Conservation (phyloP, 1,140 invertebrate genomes). For the Drosophila santomea region DNA sequence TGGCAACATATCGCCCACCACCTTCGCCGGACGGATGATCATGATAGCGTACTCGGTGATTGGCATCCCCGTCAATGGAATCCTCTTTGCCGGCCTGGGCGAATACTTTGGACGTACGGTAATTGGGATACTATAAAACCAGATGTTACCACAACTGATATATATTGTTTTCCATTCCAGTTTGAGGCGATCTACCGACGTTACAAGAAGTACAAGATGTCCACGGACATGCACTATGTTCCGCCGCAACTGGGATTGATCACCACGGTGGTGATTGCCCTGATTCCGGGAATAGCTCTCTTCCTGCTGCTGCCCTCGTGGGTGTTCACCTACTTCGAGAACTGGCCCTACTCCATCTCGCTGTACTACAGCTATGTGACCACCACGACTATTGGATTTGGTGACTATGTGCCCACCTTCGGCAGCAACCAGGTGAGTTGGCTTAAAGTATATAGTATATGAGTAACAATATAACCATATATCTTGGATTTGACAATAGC, state of each 20-base stretch:
- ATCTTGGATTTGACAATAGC: slow-evolving; percentile 26
- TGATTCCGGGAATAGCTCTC: slow-evolving; percentile 93
- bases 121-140: slow-evolving; percentile 47
- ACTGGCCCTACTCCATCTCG: slow-evolving; percentile 94
- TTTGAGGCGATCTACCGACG: slow-evolving; percentile 90
- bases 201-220: slow-evolving; percentile 90
- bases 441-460: background rate
- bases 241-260: slow-evolving; percentile 89
- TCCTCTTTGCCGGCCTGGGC: slow-evolving; percentile 91
- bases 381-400: slow-evolving; percentile 97
- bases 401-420: slow-evolving; percentile 92
- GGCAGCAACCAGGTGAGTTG: slow-evolving; percentile 86
- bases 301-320: slow-evolving; percentile 97
- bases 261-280: slow-evolving; percentile 91
- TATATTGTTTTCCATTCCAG: slow-evolving; percentile 72
- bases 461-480: background rate
- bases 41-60: slow-evolving; percentile 97
- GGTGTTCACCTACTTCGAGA: slow-evolving; percentile 94
- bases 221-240: slow-evolving; percentile 86
- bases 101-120: slow-evolving; percentile 92
- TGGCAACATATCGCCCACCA: slow-evolving; percentile 94
- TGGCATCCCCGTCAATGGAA: slow-evolving; percentile 97
- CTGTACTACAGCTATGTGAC: slow-evolving; percentile 97
- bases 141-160: background rate
- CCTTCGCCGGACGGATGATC: slow-evolving; percentile 91